phyloP scores from a whole-genome alignment of 92 coral and sea anemone genomes.

The Umimayanthus kanabou region DNA sequence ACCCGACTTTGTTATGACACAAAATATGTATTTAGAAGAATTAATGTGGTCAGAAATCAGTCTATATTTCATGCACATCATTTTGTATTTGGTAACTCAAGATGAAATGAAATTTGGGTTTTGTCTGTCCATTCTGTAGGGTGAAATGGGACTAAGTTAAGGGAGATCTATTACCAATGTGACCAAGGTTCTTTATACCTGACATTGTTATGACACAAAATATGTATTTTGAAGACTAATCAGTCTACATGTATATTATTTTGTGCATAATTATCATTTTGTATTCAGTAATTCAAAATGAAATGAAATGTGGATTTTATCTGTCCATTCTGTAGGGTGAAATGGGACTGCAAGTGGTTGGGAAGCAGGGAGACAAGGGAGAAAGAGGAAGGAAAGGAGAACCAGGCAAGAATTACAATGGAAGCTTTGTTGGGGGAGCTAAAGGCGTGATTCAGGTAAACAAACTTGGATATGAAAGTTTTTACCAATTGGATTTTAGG shows the following conservation, averaged over 20 bases:
- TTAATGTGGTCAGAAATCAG: neutral
- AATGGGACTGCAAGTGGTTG: constrained; percentile 35
- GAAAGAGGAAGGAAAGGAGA: constrained; percentile 18
- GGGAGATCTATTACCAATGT: too few relatives aligned
- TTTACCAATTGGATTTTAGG: too few relatives aligned
- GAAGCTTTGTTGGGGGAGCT: neutral
- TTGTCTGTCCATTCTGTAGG: neutral
- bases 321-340: constrained; percentile 4
- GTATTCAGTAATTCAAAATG: neutral
- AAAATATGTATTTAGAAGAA: too few relatives aligned
- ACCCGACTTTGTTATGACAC: too few relatives aligned
- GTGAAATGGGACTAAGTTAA: constrained; percentile 16
- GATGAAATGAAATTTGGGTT: too few relatives aligned
- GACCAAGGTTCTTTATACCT: too few relatives aligned
- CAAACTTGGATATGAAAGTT: neutral
- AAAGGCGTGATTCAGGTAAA: neutral
- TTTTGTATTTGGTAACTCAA: neutral
- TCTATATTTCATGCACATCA: too few relatives aligned
- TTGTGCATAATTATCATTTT: too few relatives aligned
- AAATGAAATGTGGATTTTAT: too few relatives aligned
- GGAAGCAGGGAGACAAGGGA: constrained; percentile 20
- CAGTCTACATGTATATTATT: neutral
- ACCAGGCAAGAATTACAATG: constrained; percentile 33
- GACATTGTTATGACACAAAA: too few relatives aligned
- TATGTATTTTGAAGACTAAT: too few relatives aligned